phyloP scores from a whole-genome alignment of 2,888 invertebrate genomes.

The Ectropis crepuscularia region DNA sequence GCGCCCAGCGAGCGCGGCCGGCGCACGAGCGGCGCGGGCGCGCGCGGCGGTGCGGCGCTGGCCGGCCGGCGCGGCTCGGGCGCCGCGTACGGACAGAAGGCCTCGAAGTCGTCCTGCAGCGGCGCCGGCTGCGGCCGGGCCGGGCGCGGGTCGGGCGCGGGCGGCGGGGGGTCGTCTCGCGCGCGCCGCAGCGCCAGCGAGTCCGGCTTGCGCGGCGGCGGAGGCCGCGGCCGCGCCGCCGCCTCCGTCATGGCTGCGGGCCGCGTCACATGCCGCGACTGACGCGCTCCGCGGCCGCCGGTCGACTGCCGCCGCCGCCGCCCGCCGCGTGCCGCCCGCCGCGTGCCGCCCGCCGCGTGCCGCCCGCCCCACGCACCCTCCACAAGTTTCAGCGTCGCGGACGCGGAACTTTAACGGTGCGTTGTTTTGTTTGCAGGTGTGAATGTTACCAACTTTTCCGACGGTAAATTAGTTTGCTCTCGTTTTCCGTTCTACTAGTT shows the following conservation, averaged over 20 bases:
- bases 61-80: constrained; percentile 78
- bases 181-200: constrained; percentile 66
- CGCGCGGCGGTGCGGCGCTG: constrained; percentile 78
- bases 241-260: constrained; percentile 76
- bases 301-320: constrained; percentile 56
- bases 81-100: constrained; percentile 84
- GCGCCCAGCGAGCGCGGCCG: constrained; percentile 87
- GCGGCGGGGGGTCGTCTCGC: constrained; percentile 81
- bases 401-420: constrained; percentile 26
- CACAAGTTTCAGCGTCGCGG: constrained; percentile 21
- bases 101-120: constrained; percentile 69
- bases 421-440: constrained; percentile 22
- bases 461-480: background rate
- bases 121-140: constrained; percentile 33
- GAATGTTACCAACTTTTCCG: constrained; percentile 8
- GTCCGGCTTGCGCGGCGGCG: constrained; percentile 82
- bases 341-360: constrained; percentile 33
- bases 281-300: constrained; percentile 71
- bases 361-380: constrained; percentile 7
- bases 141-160: constrained; percentile 68
- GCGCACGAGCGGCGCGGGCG: constrained; percentile 64
- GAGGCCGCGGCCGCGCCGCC: constrained; percentile 79
- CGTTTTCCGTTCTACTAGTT: background rate
- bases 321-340: constrained; percentile 32
- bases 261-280: constrained; percentile 68